phyloP scores from a whole-genome alignment of 1,140 invertebrate genomes.

The Drosophila subobscura region DNA sequence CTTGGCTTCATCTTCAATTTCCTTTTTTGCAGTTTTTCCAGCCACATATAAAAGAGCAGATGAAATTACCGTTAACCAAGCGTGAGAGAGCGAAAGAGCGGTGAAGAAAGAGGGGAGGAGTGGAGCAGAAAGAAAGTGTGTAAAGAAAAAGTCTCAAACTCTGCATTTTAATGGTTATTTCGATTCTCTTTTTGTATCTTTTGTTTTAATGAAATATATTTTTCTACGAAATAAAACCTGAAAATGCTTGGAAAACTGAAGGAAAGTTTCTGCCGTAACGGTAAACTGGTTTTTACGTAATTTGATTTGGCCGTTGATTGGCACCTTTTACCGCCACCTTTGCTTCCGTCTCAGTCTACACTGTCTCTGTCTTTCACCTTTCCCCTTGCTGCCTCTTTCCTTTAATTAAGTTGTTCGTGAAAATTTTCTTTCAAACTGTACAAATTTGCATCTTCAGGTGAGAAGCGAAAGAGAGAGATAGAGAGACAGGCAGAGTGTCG shows the following conservation, averaged over 20 bases:
- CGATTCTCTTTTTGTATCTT: constrained; percentile 1
- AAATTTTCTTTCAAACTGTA: constrained; percentile 17
- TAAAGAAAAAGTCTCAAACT: constrained; percentile 35
- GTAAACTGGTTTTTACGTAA: constrained; percentile 19
- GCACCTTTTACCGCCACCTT: constrained; percentile 4
- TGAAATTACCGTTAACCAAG: constrained; percentile 43
- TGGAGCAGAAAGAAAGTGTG: constrained; percentile 15
- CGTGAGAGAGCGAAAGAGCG: constrained; percentile 15
- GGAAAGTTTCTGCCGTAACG: not conserved
- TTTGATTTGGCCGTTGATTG: constrained; percentile 41
- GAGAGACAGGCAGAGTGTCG: not conserved
- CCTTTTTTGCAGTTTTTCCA: constrained; percentile 49
- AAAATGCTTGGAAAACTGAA: no score
- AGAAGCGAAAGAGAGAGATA: not conserved
- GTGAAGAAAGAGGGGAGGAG: not conserved
- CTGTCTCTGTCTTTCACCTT: not conserved
- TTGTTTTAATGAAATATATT: constrained; percentile 46
- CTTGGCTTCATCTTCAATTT: constrained; percentile 57
- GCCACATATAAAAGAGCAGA: constrained; percentile 23
- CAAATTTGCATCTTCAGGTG: constrained; percentile 50
- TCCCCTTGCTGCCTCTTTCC: constrained; percentile 4
- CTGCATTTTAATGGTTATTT: constrained; percentile 41
- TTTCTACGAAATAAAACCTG: not conserved
- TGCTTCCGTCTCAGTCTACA: not conserved
- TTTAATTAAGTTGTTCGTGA: constrained; percentile 38